These are phyloP conservation scores for Melanotaenia maccullochi DNA, from an alignment of 2,797 vertebrate genomes.

Conservation along the genomic window DNA sequence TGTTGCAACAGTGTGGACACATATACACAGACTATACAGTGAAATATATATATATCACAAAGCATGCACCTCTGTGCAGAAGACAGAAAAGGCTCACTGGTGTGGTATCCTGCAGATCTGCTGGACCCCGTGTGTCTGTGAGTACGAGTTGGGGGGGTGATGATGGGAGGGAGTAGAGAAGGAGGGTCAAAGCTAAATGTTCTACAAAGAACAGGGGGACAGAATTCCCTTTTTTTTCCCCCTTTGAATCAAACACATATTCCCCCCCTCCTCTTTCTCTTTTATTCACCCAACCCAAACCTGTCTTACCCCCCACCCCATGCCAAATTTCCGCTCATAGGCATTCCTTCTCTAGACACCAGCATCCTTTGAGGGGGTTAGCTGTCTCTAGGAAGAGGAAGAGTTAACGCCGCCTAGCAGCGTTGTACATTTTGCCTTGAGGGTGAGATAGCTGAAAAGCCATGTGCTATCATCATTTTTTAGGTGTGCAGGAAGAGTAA, in stretches of 20 bases:
- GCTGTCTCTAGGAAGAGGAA: conserved; percentile 81
- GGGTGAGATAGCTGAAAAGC: conserved; percentile 82
- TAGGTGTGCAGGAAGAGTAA: conserved; percentile 77
- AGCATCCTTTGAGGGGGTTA: conserved; percentile 86
- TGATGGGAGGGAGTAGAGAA: conserved; percentile 86
- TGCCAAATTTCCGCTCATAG: conserved; percentile 77
- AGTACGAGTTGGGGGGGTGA: conserved; percentile 58
- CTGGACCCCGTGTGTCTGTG: conserved; percentile 79
- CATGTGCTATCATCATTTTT: conserved; percentile 82
- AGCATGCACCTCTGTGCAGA: conserved; percentile 78
- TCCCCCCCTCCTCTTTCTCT: conserved; percentile 59
- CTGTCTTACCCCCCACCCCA: conserved; percentile 48
- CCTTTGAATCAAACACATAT: conserved; percentile 76
- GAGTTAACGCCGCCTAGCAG: conserved; percentile 79
- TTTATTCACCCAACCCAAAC: conserved; percentile 54
- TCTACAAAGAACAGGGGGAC: conserved; percentile 92
- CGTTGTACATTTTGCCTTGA: conserved; percentile 83
- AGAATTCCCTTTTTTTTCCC: conserved; percentile 77
- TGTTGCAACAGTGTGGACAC: conserved; percentile 83
- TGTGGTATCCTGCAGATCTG: conserved; percentile 85
- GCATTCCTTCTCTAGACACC: conserved; percentile 83
- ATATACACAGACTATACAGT: conserved; percentile 79
- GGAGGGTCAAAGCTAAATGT: conserved; percentile 96
- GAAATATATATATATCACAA: conserved; percentile 77
- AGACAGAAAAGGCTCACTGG: conserved; percentile 80